A percentile compares a stretch with the other conserved stretches of the same genome.
These are phyloP conservation scores for Nesospiza acunhae DNA, from an alignment of 2,113 vertebrate genomes.

Conservation along the genomic window DNA sequence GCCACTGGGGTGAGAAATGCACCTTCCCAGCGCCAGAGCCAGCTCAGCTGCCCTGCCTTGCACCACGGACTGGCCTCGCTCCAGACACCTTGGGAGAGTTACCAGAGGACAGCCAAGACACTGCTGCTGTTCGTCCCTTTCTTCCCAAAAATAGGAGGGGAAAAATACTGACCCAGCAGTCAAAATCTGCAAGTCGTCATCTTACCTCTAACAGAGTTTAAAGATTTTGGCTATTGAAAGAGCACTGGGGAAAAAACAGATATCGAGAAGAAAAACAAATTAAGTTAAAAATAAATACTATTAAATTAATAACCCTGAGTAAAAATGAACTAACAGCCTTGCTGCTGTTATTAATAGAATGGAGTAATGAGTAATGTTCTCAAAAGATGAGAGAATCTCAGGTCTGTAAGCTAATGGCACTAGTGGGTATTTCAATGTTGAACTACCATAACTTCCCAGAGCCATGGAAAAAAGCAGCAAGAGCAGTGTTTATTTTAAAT, in stretches of 20 bases:
- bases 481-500: neutral
- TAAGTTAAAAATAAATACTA: neutral
- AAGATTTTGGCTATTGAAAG: neutral
- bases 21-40: neutral
- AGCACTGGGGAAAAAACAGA: neutral
- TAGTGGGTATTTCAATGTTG: neutral
- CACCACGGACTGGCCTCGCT: neutral
- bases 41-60: neutral
- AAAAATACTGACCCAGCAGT: neutral
- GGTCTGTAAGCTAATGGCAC: neutral
- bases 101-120: neutral
- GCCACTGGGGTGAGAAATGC: neutral
- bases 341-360: neutral
- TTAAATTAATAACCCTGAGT: neutral
- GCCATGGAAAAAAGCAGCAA: neutral
- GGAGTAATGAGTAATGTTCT: neutral
- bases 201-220: neutral
- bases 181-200: neutral
- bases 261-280: neutral
- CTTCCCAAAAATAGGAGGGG: neutral
- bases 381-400: neutral
- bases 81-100: neutral
- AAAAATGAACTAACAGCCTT: neutral
- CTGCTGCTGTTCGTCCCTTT: neutral
- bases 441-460: neutral